These are phyloP conservation scores for Hyperoplus immaculatus DNA, from an alignment of 2,797 vertebrate species.

Conservation along the genomic window DNA sequence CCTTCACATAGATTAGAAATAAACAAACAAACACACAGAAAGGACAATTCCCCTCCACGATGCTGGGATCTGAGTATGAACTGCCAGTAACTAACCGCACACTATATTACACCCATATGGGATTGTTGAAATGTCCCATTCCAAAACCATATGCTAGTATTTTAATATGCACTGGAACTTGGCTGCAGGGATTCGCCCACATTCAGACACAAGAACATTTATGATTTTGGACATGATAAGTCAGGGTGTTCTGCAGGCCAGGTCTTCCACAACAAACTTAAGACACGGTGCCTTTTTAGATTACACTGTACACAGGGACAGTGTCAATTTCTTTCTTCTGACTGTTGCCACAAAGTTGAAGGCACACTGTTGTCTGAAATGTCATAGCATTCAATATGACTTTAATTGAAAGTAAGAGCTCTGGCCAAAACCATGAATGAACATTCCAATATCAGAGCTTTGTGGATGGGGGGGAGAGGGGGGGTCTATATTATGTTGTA, in stretches of 20 bases:
- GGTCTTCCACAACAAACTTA: slow-evolving; percentile 9
- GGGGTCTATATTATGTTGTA: background rate
- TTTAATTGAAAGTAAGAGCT: background rate
- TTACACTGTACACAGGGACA: background rate
- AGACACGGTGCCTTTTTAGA: background rate
- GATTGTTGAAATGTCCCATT: background rate
- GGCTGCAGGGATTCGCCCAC: slow-evolving; percentile 16
- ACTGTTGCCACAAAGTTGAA: background rate
- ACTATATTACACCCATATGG: slow-evolving; percentile 8
- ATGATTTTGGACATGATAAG: slow-evolving; percentile 8
- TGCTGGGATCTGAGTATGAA: background rate
- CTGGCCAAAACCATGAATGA: background rate
- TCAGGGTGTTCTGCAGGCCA: background rate
- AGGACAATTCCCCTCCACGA: background rate
- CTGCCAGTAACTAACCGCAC: background rate
- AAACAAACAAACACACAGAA: slow-evolving; percentile 46
- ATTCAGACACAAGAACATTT: background rate
- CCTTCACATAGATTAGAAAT: slow-evolving; percentile 44
- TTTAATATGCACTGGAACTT: background rate
- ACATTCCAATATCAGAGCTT: background rate
- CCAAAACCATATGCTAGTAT: slow-evolving; percentile 7
- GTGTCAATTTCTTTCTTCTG: background rate
- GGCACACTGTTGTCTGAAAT: background rate
- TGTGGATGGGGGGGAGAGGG: background rate
- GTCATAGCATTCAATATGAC: background rate